These are phyloP conservation scores for Elmis aenea DNA, from an alignment of 2,888 invertebrate genomes.

Conservation along the genomic window DNA sequence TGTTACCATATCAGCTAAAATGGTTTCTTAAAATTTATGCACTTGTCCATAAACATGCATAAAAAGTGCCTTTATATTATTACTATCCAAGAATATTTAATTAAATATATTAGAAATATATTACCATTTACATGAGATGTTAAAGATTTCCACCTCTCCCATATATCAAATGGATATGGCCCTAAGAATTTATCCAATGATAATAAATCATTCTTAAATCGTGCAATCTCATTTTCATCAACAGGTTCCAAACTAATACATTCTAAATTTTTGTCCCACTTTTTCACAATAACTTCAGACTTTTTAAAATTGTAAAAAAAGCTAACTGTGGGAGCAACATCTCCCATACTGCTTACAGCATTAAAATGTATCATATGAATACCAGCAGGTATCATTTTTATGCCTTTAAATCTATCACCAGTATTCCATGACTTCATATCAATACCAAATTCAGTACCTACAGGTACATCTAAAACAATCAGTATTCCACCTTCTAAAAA, in stretches of 20 bases:
- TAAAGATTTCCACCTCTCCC: conserved; percentile 79
- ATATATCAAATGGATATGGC: conserved; percentile 86
- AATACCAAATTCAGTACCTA: conserved; percentile 94
- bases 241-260: conserved; percentile 64
- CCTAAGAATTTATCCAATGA: conserved; percentile 76
- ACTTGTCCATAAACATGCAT: no score
- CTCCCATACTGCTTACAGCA: conserved; percentile 58
- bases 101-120: conserved; percentile 2
- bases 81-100: conserved; percentile 3
- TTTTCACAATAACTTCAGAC: conserved; percentile 78
- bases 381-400: conserved; percentile 99
- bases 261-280: conserved; percentile 79
- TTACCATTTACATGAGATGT: conserved; percentile 63
- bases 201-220: conserved; percentile 63
- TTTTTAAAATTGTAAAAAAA: conserved; percentile 75
- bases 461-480: conserved; percentile 80
- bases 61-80: neutral
- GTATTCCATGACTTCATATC: conserved; percentile 88
- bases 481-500: conserved; percentile 78
- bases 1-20: no score
- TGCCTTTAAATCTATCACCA: conserved; percentile 86
- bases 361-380: conserved; percentile 90
- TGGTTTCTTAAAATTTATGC: conserved; percentile 1
- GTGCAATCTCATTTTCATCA: conserved; percentile 59
- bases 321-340: conserved; percentile 65